Evolutionary conservation across 2,113 vertebrate genomes (phyloP), one percentile per base, ranked within the genome.

Genomic region (Embiotoca jacksoni): DNA sequence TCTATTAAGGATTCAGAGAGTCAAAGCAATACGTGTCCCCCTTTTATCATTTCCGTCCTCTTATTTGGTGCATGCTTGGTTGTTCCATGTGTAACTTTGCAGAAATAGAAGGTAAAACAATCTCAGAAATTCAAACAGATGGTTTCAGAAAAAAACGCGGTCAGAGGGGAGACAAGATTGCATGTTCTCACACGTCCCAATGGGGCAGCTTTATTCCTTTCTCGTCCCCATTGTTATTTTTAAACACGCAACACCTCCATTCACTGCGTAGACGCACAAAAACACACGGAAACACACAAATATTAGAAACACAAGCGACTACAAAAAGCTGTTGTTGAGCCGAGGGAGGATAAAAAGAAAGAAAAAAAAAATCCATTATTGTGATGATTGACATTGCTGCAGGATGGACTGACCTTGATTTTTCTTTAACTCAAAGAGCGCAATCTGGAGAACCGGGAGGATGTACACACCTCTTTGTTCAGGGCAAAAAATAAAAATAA

Each of bases 381-480:
- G 60, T 7, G 44, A 39, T 71, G 64, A 64, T 3, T 72, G 76
- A 63, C 56, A 60, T 57, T 56, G 61, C 11, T 23, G 56, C 5
- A 31, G 35, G 32, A 53, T 3, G 65, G 37, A 13, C 13, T 31
- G 53, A 80, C 72, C 74, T 76, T 74, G 63, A 83, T 75, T 69
- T 65, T 23, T 70, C 62, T 75, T 37, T 54, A n/a, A 30, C 7
- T 47, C 47, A 60, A 41, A 71, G 33, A 58, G 30, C 44, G 50
- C 50, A 32, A 67, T 23, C 2, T 3, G 16, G 13, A 69, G 59
- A 36, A 8, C 4, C 3, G 44, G 30, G 53, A 68, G 15, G 61
- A 72, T 41, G 47, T 16, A 49, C 11, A 6, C 46, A 9, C 30
- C 11, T 41, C 7, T 54, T 46, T 37, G 35, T 15, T 79, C 57